A percentile compares a stretch with the other conserved stretches of the same genome.
These are phyloP conservation scores for Mesitornis unicolor DNA, from an alignment of 2,113 vertebrate genomes.

Conservation along the genomic window DNA sequence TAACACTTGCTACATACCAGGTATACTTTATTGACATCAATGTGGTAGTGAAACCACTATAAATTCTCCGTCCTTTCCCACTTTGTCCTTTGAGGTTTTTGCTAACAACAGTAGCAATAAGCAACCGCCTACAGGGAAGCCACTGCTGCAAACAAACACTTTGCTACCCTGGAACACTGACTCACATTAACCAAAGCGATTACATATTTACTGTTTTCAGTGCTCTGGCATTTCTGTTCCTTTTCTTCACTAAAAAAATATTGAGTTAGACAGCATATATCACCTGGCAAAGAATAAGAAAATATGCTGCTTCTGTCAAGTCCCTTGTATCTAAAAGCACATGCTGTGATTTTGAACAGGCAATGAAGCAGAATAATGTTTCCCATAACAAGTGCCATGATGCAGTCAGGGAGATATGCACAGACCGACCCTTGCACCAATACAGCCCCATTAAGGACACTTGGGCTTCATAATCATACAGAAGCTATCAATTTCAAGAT, in stretches of 20 bases:
- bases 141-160: neutral
- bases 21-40: slow-evolving; percentile 31
- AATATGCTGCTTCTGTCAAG: neutral
- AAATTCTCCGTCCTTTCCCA: slow-evolving; percentile 43
- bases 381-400: neutral
- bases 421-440: neutral
- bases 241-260: neutral
- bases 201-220: neutral
- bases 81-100: slow-evolving; percentile 27
- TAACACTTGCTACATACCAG: slow-evolving; percentile 48
- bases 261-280: neutral
- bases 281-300: neutral
- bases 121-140: neutral
- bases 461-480: neutral
- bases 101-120: neutral
- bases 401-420: neutral
- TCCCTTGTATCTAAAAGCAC: neutral
- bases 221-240: neutral
- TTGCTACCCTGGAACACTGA: neutral
- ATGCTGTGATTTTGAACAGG: neutral
- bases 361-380: neutral
- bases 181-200: neutral
- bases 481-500: neutral
- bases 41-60: neutral
- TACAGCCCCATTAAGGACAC: neutral